Base-by-base conservation (phyloP, 2,113 vertebrate species). In the Struthidea cinerea region DNA sequence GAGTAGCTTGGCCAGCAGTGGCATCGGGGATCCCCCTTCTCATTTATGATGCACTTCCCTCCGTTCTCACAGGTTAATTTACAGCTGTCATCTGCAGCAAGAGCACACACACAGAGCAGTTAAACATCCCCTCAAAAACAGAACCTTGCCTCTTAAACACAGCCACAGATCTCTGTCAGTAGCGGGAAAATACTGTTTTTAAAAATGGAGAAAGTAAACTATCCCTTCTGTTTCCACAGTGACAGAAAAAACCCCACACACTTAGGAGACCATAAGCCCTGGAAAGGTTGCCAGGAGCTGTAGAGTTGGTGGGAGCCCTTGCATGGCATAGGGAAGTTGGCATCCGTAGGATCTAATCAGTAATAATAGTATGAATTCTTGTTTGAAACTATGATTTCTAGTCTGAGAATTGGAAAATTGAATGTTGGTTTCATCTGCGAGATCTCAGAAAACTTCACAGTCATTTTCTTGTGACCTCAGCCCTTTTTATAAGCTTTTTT, bases 1-100 rank as follows among this genome's bases (percentile, higher is more conserved):
- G 99, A 99, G 95, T 99, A 99, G 97, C 98, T 99, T 3, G 99
- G 99, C 99, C 99, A 99, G 97, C 99, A 99, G 94, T 99, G 99
- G 93, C 99, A 99, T 12, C 99, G 98, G 73, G 98, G 98, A 84
- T 99, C 98, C 59, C 99, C 99, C 78, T 99, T 99, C 97, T 99
- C 99, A 13, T 99, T 99, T 91, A 99, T 97, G 68, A 99, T 97
- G 93, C 99, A 99, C 89, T 98, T 99, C 35, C 99, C 99, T 96
- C 99, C 99, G 9, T 99, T 99, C 97, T 99, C 99, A 93, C 99
- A 99, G 78, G 97, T 98, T 47, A 99, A 96, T 74, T 98, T 98
- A 74, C 99, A 99, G 49, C 98, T 98, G 89, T 99, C 99, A 96
- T 99, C 99, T 99, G 97, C 63, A 96, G 68, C 60, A 74, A 92